These are phyloP conservation scores for Tarsius wallacei DNA, from an alignment of 2,797 vertebrate species.

Conservation along the genomic window DNA sequence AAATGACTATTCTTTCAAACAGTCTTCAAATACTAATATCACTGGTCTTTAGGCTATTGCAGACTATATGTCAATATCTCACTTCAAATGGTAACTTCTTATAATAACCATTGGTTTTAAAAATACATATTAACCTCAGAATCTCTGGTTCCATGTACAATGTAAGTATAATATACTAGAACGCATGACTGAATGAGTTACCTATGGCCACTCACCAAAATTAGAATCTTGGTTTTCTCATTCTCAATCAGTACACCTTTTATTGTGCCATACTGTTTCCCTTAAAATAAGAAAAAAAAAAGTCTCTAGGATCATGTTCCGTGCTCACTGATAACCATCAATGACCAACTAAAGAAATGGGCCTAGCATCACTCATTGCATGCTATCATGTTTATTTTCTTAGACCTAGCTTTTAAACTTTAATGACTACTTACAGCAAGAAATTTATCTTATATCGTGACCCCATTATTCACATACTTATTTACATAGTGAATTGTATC, in stretches of 20 bases:
- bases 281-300: background rate
- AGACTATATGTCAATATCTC: slow-evolving; percentile 1
- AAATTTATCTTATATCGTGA: slow-evolving; percentile 26
- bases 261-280: background rate
- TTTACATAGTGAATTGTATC: slow-evolving; percentile 1
- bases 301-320: background rate
- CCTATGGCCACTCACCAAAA: background rate
- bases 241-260: background rate
- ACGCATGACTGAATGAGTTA: background rate
- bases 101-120: slow-evolving; percentile 30
- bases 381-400: background rate
- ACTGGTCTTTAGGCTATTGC: background rate
- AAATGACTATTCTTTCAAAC: slow-evolving; percentile 55
- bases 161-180: background rate
- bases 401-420: slow-evolving; percentile 26
- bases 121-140: background rate
- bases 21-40: slow-evolving; percentile 19
- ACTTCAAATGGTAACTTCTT: slow-evolving; percentile 6
- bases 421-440: background rate
- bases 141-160: slow-evolving; percentile 41
- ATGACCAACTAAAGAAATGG: background rate
- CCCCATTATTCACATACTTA: background rate
- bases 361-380: too few species aligned
- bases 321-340: background rate
- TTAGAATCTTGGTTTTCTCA: slow-evolving; percentile 24